Percentiles rank a stretch among this genome's conserved stretches.
These are phyloP conservation scores for Speoplatyrhinus poulsoni DNA, from an alignment of 2,113 vertebrate genomes.

Conservation along the genomic window DNA sequence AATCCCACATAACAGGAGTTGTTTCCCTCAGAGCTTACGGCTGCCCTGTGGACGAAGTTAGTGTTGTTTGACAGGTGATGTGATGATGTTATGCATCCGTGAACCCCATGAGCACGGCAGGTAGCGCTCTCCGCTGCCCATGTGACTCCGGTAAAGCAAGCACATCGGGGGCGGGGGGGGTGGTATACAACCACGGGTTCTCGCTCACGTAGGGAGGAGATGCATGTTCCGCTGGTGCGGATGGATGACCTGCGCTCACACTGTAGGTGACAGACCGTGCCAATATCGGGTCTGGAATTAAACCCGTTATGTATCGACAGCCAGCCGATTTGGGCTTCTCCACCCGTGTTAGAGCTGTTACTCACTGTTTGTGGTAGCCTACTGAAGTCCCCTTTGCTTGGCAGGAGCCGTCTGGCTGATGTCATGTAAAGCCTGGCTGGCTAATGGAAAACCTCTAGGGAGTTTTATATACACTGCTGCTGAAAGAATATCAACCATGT, in stretches of 20 bases:
- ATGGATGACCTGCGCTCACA: constrained; percentile 40
- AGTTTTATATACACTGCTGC: background rate
- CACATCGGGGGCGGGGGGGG: background rate
- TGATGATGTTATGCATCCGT: background rate
- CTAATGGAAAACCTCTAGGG: background rate
- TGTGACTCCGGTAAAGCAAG: constrained; percentile 25
- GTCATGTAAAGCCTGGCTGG: background rate
- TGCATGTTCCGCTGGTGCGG: constrained; percentile 43
- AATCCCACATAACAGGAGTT: background rate
- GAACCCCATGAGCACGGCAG: background rate
- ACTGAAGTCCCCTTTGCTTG: too few species aligned
- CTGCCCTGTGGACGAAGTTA: background rate
- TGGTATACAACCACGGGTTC: constrained; percentile 1
- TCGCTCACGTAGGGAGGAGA: constrained; percentile 30
- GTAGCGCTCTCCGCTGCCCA: constrained; percentile 8
- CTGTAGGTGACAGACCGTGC: constrained; percentile 29
- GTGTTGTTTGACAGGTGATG: constrained; percentile 3
- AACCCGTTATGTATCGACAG: background rate
- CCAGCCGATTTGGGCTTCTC: background rate
- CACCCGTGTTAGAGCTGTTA: too few species aligned
- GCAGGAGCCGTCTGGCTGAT: background rate
- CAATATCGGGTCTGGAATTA: constrained; percentile 35
- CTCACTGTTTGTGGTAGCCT: too few species aligned
- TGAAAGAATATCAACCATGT: background rate
- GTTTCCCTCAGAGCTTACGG: background rate